Conservation (phyloP, 2,113 vertebrate genomes). For the Anas platyrhynchos region DNA sequence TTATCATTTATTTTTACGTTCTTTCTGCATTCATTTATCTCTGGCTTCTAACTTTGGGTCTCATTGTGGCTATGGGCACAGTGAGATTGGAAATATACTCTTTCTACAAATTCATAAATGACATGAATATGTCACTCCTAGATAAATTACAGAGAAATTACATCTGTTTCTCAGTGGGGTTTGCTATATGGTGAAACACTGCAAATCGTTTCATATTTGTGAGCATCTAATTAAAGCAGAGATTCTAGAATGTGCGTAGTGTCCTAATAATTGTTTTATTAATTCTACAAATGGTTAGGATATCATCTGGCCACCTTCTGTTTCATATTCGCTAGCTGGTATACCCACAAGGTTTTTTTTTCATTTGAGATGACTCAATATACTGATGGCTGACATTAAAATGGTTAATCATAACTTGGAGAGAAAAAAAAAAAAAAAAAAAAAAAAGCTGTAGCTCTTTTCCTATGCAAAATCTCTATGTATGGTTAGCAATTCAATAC, state of each 20-base stretch:
- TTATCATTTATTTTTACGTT: background rate
- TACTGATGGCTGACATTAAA: background rate
- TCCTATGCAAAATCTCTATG: background rate
- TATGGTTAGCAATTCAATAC: background rate
- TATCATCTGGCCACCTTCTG: background rate
- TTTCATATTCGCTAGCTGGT: background rate
- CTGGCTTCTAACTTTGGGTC: background rate
- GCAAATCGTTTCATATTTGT: background rate
- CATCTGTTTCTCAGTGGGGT: background rate
- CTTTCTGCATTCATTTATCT: background rate
- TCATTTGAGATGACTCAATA: background rate
- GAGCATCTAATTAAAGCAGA: background rate
- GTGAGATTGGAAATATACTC: background rate
- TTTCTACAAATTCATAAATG: background rate
- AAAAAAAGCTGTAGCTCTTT: background rate
- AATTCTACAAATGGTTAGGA: background rate
- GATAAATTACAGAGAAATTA: background rate
- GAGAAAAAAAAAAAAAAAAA: background rate
- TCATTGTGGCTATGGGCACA: background rate
- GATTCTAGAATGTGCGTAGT: background rate
- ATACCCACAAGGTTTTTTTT: background rate
- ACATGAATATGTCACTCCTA: background rate
- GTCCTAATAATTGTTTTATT: background rate
- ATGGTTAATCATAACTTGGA: background rate
- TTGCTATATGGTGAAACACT: background rate